phyloP scores from a whole-genome alignment of 2,888 invertebrate genomes.

The Sabatieria punctata region DNA sequence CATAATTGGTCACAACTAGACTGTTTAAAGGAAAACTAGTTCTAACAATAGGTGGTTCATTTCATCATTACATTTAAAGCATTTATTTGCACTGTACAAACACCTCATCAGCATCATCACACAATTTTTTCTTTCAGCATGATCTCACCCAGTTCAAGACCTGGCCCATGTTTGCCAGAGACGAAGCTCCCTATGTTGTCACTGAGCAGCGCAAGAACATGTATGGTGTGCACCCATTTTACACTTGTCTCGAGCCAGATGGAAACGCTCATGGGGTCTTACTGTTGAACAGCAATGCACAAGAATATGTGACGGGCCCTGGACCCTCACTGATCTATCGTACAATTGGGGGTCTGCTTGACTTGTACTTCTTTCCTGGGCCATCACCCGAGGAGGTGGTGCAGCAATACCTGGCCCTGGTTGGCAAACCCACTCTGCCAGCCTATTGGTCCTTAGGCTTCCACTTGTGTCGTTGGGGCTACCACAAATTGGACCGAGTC shows the following conservation, averaged over 20 bases:
- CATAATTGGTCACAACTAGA: no score
- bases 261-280: slow-evolving; percentile 3
- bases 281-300: slow-evolving; percentile 3
- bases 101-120: neutral
- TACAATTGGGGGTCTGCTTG: slow-evolving; percentile 58
- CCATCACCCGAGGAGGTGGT: slow-evolving; percentile 43
- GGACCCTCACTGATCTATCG: slow-evolving; percentile 5
- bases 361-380: slow-evolving; percentile 59
- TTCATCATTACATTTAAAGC: no score
- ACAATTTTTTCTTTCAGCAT: no score
- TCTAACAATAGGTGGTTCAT: no score
- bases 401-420: slow-evolving; percentile 48
- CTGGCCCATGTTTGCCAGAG: slow-evolving; percentile 25
- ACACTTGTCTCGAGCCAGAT: neutral
- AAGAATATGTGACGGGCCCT: slow-evolving; percentile 1
- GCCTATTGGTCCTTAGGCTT: slow-evolving; percentile 46
- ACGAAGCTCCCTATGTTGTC: slow-evolving; percentile 23
- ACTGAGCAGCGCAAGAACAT: no score
- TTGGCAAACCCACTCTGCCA: slow-evolving; percentile 58
- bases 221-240: slow-evolving; percentile 8
- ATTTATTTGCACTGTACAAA: neutral
- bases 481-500: slow-evolving; percentile 1
- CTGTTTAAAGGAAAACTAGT: no score
- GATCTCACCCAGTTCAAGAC: slow-evolving; percentile 16
- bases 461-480: slow-evolving; percentile 55